Conservation (phyloP, 2,113 vertebrate species). For the Pangasianodon hypophthalmus region DNA sequence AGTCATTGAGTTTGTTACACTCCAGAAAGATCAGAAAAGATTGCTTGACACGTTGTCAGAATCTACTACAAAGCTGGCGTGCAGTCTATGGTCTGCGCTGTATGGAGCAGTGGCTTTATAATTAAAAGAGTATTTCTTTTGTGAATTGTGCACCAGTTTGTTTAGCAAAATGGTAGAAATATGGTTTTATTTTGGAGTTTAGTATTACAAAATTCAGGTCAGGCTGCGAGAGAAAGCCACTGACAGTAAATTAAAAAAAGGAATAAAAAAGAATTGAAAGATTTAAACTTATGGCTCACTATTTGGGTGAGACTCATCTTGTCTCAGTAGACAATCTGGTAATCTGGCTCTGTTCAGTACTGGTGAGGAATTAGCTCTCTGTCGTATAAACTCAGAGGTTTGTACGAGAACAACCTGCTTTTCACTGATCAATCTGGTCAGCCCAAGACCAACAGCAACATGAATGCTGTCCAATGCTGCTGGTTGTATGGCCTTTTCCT, state of each 20-base stretch:
- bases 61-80: neutral
- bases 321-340: constrained; percentile 64
- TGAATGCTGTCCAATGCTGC: constrained; percentile 71
- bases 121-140: neutral
- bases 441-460: constrained; percentile 64
- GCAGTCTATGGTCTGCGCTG: neutral
- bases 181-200: neutral
- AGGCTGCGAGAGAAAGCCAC: neutral
- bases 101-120: neutral
- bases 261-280: neutral
- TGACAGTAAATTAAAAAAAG: neutral
- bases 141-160: neutral
- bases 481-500: constrained; percentile 66
- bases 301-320: constrained; percentile 28
- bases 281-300: neutral
- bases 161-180: neutral
- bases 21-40: neutral
- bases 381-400: constrained; percentile 74
- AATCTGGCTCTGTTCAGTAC: constrained; percentile 67
- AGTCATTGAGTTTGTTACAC: neutral
- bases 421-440: constrained; percentile 67
- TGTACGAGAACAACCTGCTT: constrained; percentile 75
- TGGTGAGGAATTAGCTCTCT: constrained; percentile 71
- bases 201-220: neutral
- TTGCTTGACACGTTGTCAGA: neutral